Evolutionary conservation across 2,888 invertebrate species (phyloP).

Genomic region (Dryobotodes eremita): DNA sequence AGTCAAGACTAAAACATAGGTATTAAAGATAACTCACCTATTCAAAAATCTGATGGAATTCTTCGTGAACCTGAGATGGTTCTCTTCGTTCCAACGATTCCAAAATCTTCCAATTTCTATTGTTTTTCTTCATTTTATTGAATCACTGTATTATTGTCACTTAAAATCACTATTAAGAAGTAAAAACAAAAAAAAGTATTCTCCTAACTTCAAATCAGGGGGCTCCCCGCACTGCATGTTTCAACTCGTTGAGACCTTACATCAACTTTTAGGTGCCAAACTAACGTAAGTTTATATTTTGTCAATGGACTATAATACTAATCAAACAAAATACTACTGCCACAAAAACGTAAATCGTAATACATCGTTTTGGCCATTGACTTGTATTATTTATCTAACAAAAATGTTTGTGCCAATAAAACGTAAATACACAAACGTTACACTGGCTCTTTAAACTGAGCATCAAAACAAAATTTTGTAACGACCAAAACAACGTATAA

Average conservation of each 20-base stretch:
- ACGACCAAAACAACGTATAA: conserved; percentile 45
- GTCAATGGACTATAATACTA: conserved; percentile 20
- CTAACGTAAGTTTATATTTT: conserved; percentile 22
- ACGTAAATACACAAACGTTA: conserved; percentile 45
- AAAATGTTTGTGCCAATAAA: conserved; percentile 41
- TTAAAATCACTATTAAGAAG: no score
- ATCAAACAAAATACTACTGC: conserved; percentile 29
- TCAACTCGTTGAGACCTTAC: no score
- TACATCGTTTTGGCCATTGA: conserved; percentile 36
- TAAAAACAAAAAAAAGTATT: no score
- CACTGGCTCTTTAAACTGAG: conserved; percentile 35
- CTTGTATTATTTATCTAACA: conserved; percentile 32
- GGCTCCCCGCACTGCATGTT: no score
- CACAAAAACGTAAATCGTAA: conserved; percentile 35
- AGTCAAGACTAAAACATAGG: not conserved
- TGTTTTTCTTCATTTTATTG: conserved; percentile 8
- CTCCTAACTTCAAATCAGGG: no score
- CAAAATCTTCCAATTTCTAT: conserved; percentile 19
- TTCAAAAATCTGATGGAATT: conserved; percentile 20
- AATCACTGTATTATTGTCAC: no score
- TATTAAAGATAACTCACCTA: conserved; percentile 18
- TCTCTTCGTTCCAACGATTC: conserved; percentile 1
- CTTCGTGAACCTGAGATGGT: not conserved
- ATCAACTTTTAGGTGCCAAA: conserved; percentile 12
- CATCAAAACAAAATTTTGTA: conserved; percentile 44